Conservation (phyloP, 2,113 vertebrate species). For the Atractosteus spatula region DNA sequence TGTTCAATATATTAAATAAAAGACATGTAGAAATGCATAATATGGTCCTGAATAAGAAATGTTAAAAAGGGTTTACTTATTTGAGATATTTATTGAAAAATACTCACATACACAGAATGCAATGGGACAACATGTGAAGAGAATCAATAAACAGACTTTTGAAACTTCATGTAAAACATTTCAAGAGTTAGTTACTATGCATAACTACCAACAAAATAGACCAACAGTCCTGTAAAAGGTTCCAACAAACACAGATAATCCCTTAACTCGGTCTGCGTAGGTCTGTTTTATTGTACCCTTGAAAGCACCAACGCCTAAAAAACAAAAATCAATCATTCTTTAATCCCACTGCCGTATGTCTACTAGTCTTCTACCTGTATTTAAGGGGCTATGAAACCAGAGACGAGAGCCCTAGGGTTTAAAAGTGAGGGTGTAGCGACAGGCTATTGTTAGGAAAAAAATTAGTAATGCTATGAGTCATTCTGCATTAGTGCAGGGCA, state of each 20-base stretch:
- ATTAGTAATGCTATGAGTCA: slow-evolving; percentile 57
- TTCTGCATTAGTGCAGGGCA: slow-evolving; percentile 71
- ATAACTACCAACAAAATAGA: not conserved
- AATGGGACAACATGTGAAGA: too few relatives aligned
- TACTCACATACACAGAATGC: too few relatives aligned
- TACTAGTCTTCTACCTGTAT: slow-evolving; percentile 52
- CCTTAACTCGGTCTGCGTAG: too few relatives aligned
- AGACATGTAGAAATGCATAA: too few relatives aligned
- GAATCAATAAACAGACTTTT: not conserved
- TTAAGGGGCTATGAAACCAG: slow-evolving; percentile 49
- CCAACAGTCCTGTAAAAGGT: not conserved
- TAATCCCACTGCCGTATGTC: not conserved
- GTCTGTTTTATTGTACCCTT: not conserved
- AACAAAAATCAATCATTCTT: not conserved
- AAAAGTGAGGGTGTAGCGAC: slow-evolving; percentile 76
- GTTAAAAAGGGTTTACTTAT: too few relatives aligned
- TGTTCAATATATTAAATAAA: too few relatives aligned
- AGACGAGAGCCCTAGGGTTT: slow-evolving; percentile 70
- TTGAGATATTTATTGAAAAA: too few relatives aligned
- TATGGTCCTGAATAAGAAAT: too few relatives aligned
- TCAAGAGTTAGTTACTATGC: too few relatives aligned
- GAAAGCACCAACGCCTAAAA: not conserved
- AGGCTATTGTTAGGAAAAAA: slow-evolving; percentile 68
- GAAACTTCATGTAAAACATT: not conserved
- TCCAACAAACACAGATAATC: too few relatives aligned